Percentiles rank a stretch among this genome's conserved stretches.
phyloP scores from a whole-genome alignment of 2,888 invertebrate species.

The Aquatica leii region DNA sequence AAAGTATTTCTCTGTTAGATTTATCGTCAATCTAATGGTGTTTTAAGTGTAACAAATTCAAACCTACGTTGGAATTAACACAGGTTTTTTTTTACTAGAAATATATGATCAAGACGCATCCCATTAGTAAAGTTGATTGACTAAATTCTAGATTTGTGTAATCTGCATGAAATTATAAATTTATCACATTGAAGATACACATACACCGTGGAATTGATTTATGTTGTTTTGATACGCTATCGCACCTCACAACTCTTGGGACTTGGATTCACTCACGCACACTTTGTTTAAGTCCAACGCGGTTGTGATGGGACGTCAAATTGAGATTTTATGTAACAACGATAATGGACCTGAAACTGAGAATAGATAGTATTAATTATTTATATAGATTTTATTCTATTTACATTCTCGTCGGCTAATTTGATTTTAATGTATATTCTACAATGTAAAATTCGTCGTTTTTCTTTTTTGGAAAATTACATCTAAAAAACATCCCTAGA shows the following conservation, averaged over 20 bases:
- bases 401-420: constrained; percentile 27
- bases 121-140: constrained; percentile 20
- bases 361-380: constrained; percentile 36
- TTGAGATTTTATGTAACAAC: constrained; percentile 35
- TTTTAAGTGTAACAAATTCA: not conserved
- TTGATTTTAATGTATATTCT: constrained; percentile 10
- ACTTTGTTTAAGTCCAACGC: constrained; percentile 2
- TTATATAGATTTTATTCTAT: constrained; percentile 22
- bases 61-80: not conserved
- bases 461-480: not conserved
- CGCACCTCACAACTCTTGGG: constrained; percentile 28
- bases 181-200: constrained; percentile 33
- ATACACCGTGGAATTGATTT: constrained; percentile 38
- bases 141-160: constrained; percentile 32
- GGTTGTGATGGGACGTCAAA: constrained; percentile 25
- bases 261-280: constrained; percentile 18
- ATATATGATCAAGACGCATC: not conserved
- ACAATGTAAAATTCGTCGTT: not conserved
- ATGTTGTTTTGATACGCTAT: constrained; percentile 38
- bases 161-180: constrained; percentile 39
- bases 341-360: constrained; percentile 27
- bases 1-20: constrained; percentile 2
- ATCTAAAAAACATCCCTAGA: too few relatives aligned
- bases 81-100: not conserved
- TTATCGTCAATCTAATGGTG: not conserved